Conservation (phyloP, 2,797 vertebrate genomes). For the Microctenopoma lineatum region DNA sequence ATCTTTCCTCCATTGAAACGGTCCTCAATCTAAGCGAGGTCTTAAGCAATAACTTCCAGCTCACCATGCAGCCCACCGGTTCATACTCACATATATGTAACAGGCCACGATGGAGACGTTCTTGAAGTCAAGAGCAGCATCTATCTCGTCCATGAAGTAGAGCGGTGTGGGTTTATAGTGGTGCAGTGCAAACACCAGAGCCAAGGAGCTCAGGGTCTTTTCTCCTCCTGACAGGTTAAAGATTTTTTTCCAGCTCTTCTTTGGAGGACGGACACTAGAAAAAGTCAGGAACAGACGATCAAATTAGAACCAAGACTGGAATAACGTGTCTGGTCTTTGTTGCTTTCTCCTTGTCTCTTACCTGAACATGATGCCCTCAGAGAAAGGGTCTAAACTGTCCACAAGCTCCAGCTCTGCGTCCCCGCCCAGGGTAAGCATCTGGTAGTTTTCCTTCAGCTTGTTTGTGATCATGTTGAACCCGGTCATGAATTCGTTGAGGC, state of each 20-base stretch:
- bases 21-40: background rate
- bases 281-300: background rate
- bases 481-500: constrained; percentile 97
- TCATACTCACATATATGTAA: constrained; percentile 95
- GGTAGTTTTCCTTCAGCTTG: constrained; percentile 99
- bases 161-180: constrained; percentile 98
- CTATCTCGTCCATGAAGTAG: constrained; percentile 99
- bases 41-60: background rate
- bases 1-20: background rate
- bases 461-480: constrained; percentile 97
- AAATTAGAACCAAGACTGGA: too few species aligned
- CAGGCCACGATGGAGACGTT: constrained; percentile 97
- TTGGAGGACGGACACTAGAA: constrained; percentile 93
- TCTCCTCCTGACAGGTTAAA: constrained; percentile 98
- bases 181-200: constrained; percentile 96
- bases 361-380: constrained; percentile 98
- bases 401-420: constrained; percentile 98
- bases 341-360: constrained; percentile 39
- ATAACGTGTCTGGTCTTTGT: background rate
- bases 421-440: constrained; percentile 97
- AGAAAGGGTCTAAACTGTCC: constrained; percentile 98
- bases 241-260: constrained; percentile 99
- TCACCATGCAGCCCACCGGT: background rate
- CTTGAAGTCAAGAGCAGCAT: constrained; percentile 97
- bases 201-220: constrained; percentile 97